Base-by-base conservation (phyloP, 2,113 vertebrate genomes). In the Podarcis raffonei region DNA sequence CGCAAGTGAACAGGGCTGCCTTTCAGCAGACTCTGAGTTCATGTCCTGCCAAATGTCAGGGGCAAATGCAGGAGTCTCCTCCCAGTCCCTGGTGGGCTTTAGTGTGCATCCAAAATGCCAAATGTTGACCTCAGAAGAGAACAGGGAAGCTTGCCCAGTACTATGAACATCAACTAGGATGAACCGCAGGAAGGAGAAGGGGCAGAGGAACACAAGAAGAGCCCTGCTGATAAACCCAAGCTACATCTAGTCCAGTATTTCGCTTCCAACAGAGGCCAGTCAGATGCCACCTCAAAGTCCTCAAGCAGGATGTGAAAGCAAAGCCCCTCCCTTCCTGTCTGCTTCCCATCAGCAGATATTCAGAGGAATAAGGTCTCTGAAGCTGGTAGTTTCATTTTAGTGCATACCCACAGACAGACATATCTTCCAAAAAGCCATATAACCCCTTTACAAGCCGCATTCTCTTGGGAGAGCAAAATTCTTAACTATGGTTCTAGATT, bases 21-120 rank as follows among this genome's bases (percentile, higher is more conserved):
- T 90, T 37, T 71, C 32, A 59, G 69, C 9, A 89, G 87, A 95
- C 83, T 74, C 42, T 90, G 92, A 94, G 57, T 89, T 93, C 87
- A 89, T 27, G 86, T 93, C 92, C 94, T 92, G 85, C 15, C 80
- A 65, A 53, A 59, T 22, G 62, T 88, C 66, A 91, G 57, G 35
- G 59, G 1, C 82, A 90, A 83, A 6, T 91, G 62, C 0, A 0
- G 25, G 88, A 84, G 77, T 91, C 78, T 90, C 91, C 93, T 83
- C 85, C 89, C 83, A 69, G 88, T 89, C 92, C 85, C 83, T 32
- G 78, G 13, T 75, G 89, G 23, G 87, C 90, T 87, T 91, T 93
- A 84, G 89, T 84, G 90, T 66, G 83, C 53, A 92, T 76, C 81
- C 25, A 82, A 69, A 69, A 35, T 42, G 92, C 82, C 93, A 94